Percentiles rank a stretch among this genome's conserved stretches.
These are phyloP conservation scores for Parauchenoglanis punctatus DNA, from an alignment of 2,797 vertebrate genomes.

Conservation along the genomic window DNA sequence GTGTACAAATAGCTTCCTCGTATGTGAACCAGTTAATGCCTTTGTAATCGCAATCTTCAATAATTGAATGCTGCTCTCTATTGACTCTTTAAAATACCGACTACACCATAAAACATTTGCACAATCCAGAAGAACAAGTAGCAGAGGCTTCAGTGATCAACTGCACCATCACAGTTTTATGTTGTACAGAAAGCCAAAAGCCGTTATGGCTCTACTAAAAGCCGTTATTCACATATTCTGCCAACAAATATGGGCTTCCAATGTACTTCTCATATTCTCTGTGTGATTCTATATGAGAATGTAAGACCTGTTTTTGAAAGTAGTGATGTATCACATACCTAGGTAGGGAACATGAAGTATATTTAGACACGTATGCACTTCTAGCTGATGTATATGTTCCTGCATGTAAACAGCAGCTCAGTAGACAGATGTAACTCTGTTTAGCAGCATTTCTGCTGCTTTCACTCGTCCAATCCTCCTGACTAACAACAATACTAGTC, in stretches of 20 bases:
- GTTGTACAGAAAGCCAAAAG: conserved; percentile 38
- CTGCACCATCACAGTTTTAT: conserved; percentile 33
- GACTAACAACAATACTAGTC: conserved; percentile 30
- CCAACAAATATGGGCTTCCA: conserved; percentile 30
- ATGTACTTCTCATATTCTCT: not conserved
- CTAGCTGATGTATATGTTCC: not conserved
- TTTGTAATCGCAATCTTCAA: conserved; percentile 44
- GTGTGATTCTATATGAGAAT: not conserved
- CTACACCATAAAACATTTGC: conserved; percentile 68
- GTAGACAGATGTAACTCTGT: not conserved
- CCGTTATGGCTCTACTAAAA: conserved; percentile 28
- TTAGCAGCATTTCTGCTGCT: conserved; percentile 8
- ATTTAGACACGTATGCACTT: not conserved
- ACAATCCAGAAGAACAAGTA: conserved; percentile 60
- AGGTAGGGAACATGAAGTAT: not conserved
- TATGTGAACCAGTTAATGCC: conserved; percentile 46
- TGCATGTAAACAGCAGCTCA: not conserved
- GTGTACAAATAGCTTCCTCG: conserved; percentile 46
- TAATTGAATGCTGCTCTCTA: conserved; percentile 43
- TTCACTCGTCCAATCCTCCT: conserved; percentile 4
- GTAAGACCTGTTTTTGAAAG: not conserved
- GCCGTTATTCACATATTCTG: conserved; percentile 38
- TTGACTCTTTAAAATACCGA: conserved; percentile 40
- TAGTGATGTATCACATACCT: not conserved
- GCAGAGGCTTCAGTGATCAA: conserved; percentile 29